Evolutionary conservation across 92 coral and sea anemone genomes (phyloP), one percentile per base, ranked within the genome.

Genomic region (Zoanthus solanderi): DNA sequence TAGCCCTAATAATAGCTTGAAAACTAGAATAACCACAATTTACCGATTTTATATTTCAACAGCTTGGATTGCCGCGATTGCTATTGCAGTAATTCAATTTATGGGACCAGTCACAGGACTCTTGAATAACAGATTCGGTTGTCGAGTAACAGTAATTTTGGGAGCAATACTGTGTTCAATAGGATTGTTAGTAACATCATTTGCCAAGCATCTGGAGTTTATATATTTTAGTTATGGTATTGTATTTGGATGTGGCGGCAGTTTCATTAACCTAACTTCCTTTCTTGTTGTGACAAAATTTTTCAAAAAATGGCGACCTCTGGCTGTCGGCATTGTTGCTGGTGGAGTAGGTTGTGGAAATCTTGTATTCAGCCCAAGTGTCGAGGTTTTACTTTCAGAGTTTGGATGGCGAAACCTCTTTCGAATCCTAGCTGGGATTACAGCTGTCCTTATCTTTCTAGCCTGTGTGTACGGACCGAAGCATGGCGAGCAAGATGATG

Each of bases 181-280:
- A 75, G 91, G 91, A 30, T 76, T 89, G 58, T 18, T 89, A 11
- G 45, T 80, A 28, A 80, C 91, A 15, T 89, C 91, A 29, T 89
- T 83, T 71, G 88, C 87, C 15, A 23, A 71, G 50, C 30, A 85
- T 31, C 47, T 89, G 48, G 86, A 89, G 47, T 78, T 75, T 50
- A 60, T 89, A 37, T 74, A 74, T 53, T 79, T 79, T 14, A 89
- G 88, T 44, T 89, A 58, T 67, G 72, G 83, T 6, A 13, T 89
- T 28, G 74, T 79, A 15, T 79, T 79, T 79, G 84, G 84, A 54
- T 61, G 72, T 18, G 74, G 84, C 29, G 42, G 73, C 57, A 63
- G 84, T n/a, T 63, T 79, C 65, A 69, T 44, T 63, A 69, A 42
- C 30, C 37, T 79, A 29, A 80, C 84, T 1, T 13, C 14, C 14